phyloP scores from a whole-genome alignment of 1,140 invertebrate genomes.

The Drosophila teissieri region DNA sequence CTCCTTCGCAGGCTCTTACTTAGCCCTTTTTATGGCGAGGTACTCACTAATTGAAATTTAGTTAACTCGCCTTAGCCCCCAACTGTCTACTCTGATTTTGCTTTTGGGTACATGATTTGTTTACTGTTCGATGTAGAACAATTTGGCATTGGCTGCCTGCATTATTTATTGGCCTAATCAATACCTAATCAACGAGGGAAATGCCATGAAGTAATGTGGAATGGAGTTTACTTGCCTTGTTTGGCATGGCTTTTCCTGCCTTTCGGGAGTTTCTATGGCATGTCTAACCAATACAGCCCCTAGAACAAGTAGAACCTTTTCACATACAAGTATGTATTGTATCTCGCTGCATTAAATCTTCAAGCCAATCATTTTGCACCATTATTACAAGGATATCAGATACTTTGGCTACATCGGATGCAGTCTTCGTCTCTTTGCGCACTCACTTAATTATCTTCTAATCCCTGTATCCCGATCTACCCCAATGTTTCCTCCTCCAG shows the following conservation, averaged over 20 bases:
- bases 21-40: slow-evolving; percentile 15
- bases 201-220: slow-evolving; percentile 3
- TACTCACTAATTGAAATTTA: slow-evolving; percentile 71
- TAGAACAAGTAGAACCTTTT: not conserved
- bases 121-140: slow-evolving; percentile 7
- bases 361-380: not conserved
- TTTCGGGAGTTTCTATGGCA: too few species aligned
- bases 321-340: not conserved
- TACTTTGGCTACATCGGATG: not conserved
- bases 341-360: not conserved
- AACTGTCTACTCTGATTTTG: not conserved
- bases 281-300: too few species aligned
- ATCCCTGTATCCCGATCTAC: slow-evolving; percentile 20
- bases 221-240: too few species aligned
- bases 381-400: not conserved
- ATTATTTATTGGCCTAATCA: slow-evolving; percentile 21
- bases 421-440: not conserved
- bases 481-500: slow-evolving; percentile 1
- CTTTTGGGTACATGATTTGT: slow-evolving; percentile 6
- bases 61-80: slow-evolving; percentile 16
- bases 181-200: not conserved
- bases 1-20: slow-evolving; percentile 4
- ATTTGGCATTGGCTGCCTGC: not conserved
- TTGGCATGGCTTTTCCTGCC: too few species aligned
- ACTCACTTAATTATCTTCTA: slow-evolving; percentile 22